phyloP scores from a whole-genome alignment of 2,888 invertebrate species.

The Pogonocherus hispidulus region DNA sequence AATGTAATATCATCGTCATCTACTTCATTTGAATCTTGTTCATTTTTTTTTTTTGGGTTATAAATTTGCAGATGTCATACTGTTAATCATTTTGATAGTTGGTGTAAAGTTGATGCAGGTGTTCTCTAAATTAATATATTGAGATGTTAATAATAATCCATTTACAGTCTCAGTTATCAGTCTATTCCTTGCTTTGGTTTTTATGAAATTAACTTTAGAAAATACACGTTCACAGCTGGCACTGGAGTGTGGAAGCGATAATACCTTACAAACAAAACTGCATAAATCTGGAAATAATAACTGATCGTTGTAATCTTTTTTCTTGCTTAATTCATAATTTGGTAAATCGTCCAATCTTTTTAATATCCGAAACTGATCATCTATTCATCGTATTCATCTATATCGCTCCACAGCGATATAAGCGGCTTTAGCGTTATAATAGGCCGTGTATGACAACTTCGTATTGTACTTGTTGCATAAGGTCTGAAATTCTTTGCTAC shows the following conservation, averaged over 20 bases:
- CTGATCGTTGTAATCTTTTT: background rate
- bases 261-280: slow-evolving; percentile 4
- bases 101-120: no score
- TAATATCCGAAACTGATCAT: slow-evolving; percentile 13
- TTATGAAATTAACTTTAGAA: slow-evolving; percentile 8
- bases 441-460: no score
- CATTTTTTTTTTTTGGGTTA: no score
- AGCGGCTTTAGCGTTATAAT: no score
- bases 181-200: background rate
- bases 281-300: background rate
- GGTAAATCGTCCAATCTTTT: no score
- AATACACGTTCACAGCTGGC: slow-evolving; percentile 15
- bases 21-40: no score
- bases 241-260: slow-evolving; percentile 24
- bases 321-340: background rate
- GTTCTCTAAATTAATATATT: background rate
- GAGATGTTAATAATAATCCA: background rate
- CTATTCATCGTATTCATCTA: background rate
- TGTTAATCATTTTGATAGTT: no score
- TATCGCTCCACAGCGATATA: no score
- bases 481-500: no score
- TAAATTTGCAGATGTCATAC: no score
- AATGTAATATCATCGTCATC: no score
- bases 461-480: no score
- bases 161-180: background rate